Conservation (phyloP, 1,140 invertebrate genomes). For the Mesaphorura yosii region DNA sequence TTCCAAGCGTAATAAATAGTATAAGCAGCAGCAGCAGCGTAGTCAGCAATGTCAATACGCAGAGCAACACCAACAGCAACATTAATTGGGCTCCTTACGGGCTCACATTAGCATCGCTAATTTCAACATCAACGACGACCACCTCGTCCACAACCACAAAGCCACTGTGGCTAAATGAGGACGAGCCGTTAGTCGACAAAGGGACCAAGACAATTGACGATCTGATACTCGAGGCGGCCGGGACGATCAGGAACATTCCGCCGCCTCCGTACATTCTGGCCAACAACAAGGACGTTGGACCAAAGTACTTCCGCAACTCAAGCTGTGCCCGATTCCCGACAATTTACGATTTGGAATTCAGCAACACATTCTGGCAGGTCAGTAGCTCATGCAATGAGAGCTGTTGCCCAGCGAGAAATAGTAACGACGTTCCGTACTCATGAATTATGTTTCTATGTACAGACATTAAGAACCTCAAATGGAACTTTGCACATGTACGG, state of each 20-base stretch:
- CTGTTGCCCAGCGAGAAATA: too few relatives aligned
- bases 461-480: conserved; percentile 62
- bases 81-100: neutral
- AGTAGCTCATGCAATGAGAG: neutral
- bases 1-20: neutral
- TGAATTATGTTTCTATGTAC: conserved; percentile 39
- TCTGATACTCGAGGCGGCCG: conserved; percentile 57
- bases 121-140: conserved; percentile 2
- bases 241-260: conserved; percentile 31
- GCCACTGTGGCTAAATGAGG: conserved; percentile 26
- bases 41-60: neutral
- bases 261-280: conserved; percentile 27
- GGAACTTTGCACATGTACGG: conserved; percentile 80
- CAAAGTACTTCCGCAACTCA: conserved; percentile 56
- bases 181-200: conserved; percentile 52
- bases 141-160: conserved; percentile 18
- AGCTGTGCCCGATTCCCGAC: conserved; percentile 68
- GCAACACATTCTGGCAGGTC: conserved; percentile 70
- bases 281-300: conserved; percentile 52
- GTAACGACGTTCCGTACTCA: too few relatives aligned
- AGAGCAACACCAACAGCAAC: neutral
- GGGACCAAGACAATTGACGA: conserved; percentile 57
- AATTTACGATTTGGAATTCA: conserved; percentile 77
- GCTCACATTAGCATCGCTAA: conserved; percentile 9
- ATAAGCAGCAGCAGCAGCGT: conserved; percentile 2